Evolutionary conservation across 2,113 vertebrate species (phyloP), one percentile per base, ranked within the genome.

Genomic region (Laticauda laticaudata): DNA sequence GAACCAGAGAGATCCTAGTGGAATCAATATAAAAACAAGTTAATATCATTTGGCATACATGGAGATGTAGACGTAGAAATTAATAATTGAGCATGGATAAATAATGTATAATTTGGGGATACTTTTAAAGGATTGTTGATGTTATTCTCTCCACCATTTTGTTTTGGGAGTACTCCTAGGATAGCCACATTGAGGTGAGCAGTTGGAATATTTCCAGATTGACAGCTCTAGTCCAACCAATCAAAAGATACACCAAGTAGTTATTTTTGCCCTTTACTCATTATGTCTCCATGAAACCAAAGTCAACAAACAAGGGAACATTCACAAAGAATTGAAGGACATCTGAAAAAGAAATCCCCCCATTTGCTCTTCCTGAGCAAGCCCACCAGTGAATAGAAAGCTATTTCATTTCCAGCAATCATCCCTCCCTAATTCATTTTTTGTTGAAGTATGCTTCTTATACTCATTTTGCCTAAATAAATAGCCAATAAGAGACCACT

Each of bases 401-500:
- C 51, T 26, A 53, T n/a, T 51, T 51, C 24, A 7, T 53, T 51
- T 51, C 48, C 86, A 87, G 24, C 2, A 12, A 51, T 29, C 14
- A 29, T 29, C 14, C 48, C 11, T 87, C 86, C 48, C 45, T 29
- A 87, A 69, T 69, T 69, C 29, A 69, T 14, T 53, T 87, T 18
- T 51, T 8, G 14, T 53, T n/a, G 48, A 29, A 87, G 29, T n/a
- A 29, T 53, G 51, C 48, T 87, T 29, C 48, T 29, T 18, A 87
- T 15, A 54, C 12, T 10, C 51, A n/a, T 29, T 18, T 51, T 54
- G 26, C 45, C 45, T 53, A 87, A 87, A 54, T 53, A 87, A 29
- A 18, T 3, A 12, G 24, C 11, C 24, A 86, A 89, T 95, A 89
- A 90, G 89, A 89, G 94, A n/a, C n/a, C 97, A 97, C 97, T 97